These are phyloP conservation scores for Chrysocyon brachyurus DNA, from an alignment of 2,797 vertebrate genomes.

Conservation along the genomic window DNA sequence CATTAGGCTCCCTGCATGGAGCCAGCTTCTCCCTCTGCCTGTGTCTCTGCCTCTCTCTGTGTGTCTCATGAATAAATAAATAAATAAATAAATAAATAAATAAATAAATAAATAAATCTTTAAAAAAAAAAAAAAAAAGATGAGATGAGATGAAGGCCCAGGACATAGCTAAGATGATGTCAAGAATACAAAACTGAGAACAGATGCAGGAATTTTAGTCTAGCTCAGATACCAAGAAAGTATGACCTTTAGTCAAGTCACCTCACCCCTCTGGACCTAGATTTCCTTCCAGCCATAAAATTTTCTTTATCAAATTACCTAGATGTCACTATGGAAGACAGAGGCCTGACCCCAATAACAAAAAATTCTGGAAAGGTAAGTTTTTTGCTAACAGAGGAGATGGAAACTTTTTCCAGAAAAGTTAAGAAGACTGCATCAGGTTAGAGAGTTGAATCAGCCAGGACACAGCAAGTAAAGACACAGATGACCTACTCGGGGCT, in stretches of 20 bases:
- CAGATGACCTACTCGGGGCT: background rate
- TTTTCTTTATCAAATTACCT: conserved; percentile 9
- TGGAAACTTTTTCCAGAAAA: background rate
- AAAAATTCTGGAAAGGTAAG: background rate
- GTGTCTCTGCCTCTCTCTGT: too few relatives aligned
- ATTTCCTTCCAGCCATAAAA: background rate
- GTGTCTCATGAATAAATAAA: too few relatives aligned
- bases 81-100: background rate
- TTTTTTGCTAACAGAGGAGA: background rate
- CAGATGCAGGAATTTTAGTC: background rate
- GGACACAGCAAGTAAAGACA: background rate
- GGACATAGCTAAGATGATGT: background rate
- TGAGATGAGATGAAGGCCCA: background rate
- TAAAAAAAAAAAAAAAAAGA: background rate
- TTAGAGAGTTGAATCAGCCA: background rate
- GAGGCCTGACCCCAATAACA: background rate
- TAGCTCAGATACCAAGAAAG: background rate
- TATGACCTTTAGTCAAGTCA: background rate
- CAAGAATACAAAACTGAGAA: background rate
- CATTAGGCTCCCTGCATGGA: too few relatives aligned
- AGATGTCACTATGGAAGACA: background rate
- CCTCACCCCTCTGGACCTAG: background rate
- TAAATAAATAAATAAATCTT: background rate
- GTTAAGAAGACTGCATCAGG: background rate
- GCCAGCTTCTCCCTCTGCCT: too few relatives aligned